These are phyloP conservation scores for Sciurus vulgaris DNA, from an alignment of 2,797 vertebrate species.

Conservation along the genomic window DNA sequence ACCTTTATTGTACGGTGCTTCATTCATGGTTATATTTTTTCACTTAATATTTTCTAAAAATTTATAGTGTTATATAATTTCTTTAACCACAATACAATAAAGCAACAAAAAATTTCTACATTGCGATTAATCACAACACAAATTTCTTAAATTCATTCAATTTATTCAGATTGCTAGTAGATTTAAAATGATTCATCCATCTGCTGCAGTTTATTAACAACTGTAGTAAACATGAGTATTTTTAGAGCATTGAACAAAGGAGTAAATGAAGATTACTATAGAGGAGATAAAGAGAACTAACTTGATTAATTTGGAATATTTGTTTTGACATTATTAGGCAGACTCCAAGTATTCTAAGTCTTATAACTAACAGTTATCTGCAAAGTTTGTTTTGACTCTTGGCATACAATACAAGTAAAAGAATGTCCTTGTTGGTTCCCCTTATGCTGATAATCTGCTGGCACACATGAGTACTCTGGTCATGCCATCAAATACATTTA, in stretches of 20 bases:
- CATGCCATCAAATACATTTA: not conserved
- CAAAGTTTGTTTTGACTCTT: not conserved
- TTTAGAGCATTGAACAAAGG: not conserved
- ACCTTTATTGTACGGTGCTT: not conserved
- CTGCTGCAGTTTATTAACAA: not conserved
- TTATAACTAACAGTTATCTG: not conserved
- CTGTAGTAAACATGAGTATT: not conserved
- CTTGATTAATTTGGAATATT: not conserved
- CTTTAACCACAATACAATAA: not conserved
- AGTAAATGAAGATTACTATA: not conserved
- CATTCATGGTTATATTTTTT: not conserved
- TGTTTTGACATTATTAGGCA: not conserved
- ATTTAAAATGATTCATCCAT: not conserved
- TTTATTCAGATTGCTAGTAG: not conserved
- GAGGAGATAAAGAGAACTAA: not conserved
- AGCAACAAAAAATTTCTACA: not conserved
- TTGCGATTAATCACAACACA: not conserved
- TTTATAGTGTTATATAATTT: not conserved
- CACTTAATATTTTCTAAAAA: not conserved
- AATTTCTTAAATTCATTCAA: not conserved
- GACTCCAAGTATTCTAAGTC: not conserved
- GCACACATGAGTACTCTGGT: rapidly evolving
- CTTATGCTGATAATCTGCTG: not conserved
- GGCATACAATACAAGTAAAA: not conserved
- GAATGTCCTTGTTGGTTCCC: not conserved